Conservation (phyloP, 1,140 invertebrate species). For the Drosophila busckii region DNA sequence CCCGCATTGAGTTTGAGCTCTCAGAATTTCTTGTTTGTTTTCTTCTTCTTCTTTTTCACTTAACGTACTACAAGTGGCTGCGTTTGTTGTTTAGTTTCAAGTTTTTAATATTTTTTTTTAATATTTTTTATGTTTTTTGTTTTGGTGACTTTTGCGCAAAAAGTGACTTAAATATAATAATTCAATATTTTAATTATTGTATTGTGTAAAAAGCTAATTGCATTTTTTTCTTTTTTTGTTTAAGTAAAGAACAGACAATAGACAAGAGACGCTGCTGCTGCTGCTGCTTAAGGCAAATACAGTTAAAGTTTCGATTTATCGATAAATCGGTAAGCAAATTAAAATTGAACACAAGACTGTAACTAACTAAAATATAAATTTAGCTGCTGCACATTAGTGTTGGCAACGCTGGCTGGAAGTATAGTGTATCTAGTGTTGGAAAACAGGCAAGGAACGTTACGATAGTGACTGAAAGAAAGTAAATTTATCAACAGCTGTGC, state of each 20-base stretch:
- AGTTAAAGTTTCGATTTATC: too few relatives aligned
- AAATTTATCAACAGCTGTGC: too few relatives aligned
- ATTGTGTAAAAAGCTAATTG: conserved; percentile 65
- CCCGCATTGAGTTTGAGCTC: conserved; percentile 2
- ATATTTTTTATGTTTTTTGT: conserved; percentile 15
- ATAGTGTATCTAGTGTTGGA: too few relatives aligned
- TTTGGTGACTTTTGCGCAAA: conserved; percentile 49
- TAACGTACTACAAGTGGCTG: conserved; percentile 58
- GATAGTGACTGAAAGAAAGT: too few relatives aligned
- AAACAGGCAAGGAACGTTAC: too few relatives aligned
- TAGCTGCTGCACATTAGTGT: too few relatives aligned
- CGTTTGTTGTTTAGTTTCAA: conserved; percentile 24
- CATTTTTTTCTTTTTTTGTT: too few relatives aligned
- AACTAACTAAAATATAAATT: too few relatives aligned
- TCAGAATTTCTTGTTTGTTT: conserved; percentile 7
- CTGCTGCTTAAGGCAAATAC: too few relatives aligned
- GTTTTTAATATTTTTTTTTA: conserved; percentile 10
- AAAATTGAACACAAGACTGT: too few relatives aligned
- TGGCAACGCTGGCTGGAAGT: too few relatives aligned
- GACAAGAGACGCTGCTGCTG: conserved; percentile 4
- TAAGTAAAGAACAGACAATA: conserved; percentile 21
- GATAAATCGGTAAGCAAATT: too few relatives aligned
- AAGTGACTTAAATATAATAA: conserved; percentile 53
- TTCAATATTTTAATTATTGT: conserved; percentile 63
- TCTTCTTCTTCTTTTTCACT: conserved; percentile 21